Percentiles rank a stretch among this genome's conserved stretches.
Conservation (phyloP, 2,888 invertebrate species). For the Drosophila infuscata region DNA sequence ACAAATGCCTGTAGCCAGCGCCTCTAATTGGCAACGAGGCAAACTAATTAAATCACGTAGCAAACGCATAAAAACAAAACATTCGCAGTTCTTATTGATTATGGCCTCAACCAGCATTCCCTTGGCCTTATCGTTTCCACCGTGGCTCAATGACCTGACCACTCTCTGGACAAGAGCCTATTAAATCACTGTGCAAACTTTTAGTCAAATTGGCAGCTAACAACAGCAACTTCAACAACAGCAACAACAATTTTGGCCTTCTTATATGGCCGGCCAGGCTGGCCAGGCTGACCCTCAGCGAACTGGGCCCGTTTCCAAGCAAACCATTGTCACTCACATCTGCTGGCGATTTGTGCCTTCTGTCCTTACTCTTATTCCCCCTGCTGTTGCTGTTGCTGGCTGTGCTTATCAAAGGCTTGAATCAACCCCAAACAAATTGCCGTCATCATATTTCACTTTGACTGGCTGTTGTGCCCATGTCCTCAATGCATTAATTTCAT, state of each 20-base stretch:
- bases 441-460: conserved; percentile 74
- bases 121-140: background rate
- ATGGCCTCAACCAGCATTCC: background rate
- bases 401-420: conserved; percentile 65
- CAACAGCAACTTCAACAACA: conserved; percentile 35
- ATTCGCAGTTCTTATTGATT: conserved; percentile 31
- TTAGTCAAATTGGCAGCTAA: conserved; percentile 71
- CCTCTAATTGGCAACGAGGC: conserved; percentile 52
- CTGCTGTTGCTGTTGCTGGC: conserved; percentile 1
- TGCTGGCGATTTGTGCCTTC: conserved; percentile 7
- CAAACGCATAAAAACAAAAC: conserved; percentile 67
- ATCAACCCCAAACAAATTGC: conserved; percentile 66
- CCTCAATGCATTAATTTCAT: conserved; percentile 22
- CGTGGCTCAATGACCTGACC: conserved; percentile 2
- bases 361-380: background rate
- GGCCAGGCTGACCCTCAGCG: conserved; percentile 13
- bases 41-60: conserved; percentile 78
- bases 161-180: conserved; percentile 21
- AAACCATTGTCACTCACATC: conserved; percentile 26
- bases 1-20: conserved; percentile 54
- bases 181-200: conserved; percentile 59
- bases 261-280: conserved; percentile 1
- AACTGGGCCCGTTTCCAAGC: conserved; percentile 17
- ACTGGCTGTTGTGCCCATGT: conserved; percentile 8
- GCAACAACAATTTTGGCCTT: conserved; percentile 1